phyloP scores from a whole-genome alignment of 92 coral and sea anemone species.

The Bergia puertoricense region DNA sequence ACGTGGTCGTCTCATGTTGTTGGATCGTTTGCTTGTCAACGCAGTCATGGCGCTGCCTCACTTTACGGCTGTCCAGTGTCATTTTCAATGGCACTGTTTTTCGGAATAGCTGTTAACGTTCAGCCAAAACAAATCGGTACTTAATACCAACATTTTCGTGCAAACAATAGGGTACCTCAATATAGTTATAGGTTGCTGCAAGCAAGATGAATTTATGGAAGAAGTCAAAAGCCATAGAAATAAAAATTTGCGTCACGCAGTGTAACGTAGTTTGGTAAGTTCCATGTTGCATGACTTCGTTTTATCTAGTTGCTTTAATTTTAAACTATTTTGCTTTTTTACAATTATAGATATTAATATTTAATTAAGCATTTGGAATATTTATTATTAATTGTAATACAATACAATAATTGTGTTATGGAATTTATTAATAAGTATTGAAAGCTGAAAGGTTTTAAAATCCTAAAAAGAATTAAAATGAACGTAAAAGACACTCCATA shows the following conservation, averaged over 20 bases:
- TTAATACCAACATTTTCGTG: neutral
- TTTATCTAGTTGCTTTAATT: neutral
- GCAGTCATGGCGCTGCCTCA: too few relatives aligned
- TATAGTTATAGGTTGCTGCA: neutral
- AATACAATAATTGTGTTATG: neutral
- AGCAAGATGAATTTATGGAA: neutral
- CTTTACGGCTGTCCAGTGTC: too few relatives aligned
- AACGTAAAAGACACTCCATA: neutral
- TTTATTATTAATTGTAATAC: neutral
- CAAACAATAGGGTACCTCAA: too few relatives aligned
- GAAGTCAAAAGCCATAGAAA: neutral
- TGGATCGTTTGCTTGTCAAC: too few relatives aligned
- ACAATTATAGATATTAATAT: neutral
- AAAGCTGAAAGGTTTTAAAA: neutral
- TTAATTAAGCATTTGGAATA: constrained; percentile 9
- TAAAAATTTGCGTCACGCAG: neutral
- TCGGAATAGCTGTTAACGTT: too few relatives aligned
- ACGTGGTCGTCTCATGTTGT: too few relatives aligned
- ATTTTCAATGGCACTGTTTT: too few relatives aligned
- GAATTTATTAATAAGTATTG: neutral
- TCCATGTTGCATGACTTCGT: neutral
- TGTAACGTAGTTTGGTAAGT: neutral
- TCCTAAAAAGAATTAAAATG: constrained; percentile 1
- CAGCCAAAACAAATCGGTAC: neutral
- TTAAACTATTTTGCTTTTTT: neutral